Base-by-base conservation (phyloP, 1,140 invertebrate species). In the Antheraea pernyi region DNA sequence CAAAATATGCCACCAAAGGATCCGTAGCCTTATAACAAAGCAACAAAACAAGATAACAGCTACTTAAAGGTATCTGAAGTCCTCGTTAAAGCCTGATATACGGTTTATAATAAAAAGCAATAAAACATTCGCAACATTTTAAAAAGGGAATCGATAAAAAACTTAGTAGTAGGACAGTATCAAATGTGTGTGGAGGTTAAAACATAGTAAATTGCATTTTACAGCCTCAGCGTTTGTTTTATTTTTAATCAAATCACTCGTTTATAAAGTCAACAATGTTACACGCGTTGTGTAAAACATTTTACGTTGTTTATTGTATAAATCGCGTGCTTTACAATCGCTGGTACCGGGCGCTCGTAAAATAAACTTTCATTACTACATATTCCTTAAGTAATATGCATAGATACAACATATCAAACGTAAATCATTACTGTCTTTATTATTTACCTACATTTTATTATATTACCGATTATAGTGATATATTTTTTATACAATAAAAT, bases 41-140 rank as follows among this genome's bases (percentile, higher is more conserved):
- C 81, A 85, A 88, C 78, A 75, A 78, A 87, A 85, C 72, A 72
- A 84, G 88, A 87, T 88, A 90, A 89, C 82, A 83, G 83, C 86
- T 90, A 91, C 89, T 89, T 88, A 88, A 83, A 77, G 64, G 74
- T 64, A 76, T 70, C 77, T 77, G 76, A 71, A 69, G 73, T 18
- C 80, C 88, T 90, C 88, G 89, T 91, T 91, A 90, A 89, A 86
- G 71, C 68, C 78, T 88, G 86, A 91, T 90, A 89, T 91, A 90
- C 86, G 83, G 79, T 86, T 85, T 79, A 80, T 89, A 90, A 90
- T 91, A 91, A 91, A 91, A 91, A 68, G 73, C 77, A 91, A 91
- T 90, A 90, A 91, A 89, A 91, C 84, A 91, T 89, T 91, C 73
- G 89, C 89, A 90, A 88, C 89, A 89, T 85, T 87, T 87, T 90